phyloP scores from a whole-genome alignment of 2,888 invertebrate genomes.

The Apoda limacodes region DNA sequence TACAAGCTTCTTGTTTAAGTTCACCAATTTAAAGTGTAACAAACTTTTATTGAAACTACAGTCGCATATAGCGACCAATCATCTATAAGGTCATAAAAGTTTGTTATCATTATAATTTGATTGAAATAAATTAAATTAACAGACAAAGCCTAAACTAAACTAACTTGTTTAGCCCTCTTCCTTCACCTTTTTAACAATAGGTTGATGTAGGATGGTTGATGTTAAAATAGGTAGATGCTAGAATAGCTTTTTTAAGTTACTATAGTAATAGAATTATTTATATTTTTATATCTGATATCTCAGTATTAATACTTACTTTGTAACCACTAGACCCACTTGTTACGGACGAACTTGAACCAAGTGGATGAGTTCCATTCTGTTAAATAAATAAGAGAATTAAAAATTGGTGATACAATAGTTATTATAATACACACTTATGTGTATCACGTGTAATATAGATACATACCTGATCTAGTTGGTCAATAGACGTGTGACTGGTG shows the following conservation, averaged over 20 bases:
- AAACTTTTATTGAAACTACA: too few relatives aligned
- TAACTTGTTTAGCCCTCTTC: too few relatives aligned
- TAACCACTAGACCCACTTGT: conserved; percentile 63
- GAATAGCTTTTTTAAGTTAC: neutral
- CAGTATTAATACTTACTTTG: conserved; percentile 61
- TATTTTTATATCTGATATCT: conserved; percentile 1
- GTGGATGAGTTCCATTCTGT: conserved; percentile 57
- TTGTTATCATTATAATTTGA: too few relatives aligned
- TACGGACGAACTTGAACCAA: conserved; percentile 62
- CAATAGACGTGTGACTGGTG: conserved; percentile 57
- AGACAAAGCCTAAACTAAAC: too few relatives aligned
- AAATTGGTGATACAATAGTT: neutral
- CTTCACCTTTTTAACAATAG: too few relatives aligned
- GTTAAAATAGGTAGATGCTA: neutral
- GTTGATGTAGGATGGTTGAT: too few relatives aligned
- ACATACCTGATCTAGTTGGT: conserved; percentile 55
- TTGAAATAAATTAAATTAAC: too few relatives aligned
- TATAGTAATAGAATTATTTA: neutral
- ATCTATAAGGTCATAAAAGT: too few relatives aligned
- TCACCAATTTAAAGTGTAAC: too few relatives aligned
- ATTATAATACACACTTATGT: neutral
- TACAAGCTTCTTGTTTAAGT: too few relatives aligned
- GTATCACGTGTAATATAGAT: neutral
- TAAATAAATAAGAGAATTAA: conserved; percentile 17
- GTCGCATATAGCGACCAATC: too few relatives aligned